phyloP scores from a whole-genome alignment of 2,113 vertebrate genomes.

The Tautogolabrus adspersus region DNA sequence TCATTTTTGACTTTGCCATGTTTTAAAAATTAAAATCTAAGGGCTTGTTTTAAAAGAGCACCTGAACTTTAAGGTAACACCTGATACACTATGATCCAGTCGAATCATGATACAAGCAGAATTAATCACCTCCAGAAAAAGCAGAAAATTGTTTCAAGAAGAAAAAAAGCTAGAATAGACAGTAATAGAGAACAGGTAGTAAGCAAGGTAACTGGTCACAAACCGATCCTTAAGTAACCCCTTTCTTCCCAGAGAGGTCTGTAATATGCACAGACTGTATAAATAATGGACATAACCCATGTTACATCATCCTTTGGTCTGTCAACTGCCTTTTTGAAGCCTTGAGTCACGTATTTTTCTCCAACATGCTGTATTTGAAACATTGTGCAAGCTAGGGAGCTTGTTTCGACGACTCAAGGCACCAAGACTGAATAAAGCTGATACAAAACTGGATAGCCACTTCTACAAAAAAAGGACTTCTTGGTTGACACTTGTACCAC shows the following conservation, averaged over 20 bases:
- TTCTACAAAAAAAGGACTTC: too few relatives aligned
- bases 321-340: background rate
- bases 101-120: too few relatives aligned
- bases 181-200: background rate
- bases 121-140: too few relatives aligned
- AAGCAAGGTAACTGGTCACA: background rate
- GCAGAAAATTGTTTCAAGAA: too few relatives aligned
- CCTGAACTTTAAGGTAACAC: too few relatives aligned
- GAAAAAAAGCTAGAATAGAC: background rate
- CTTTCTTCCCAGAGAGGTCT: background rate
- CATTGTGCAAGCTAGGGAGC: background rate
- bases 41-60: too few relatives aligned
- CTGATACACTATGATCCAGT: too few relatives aligned
- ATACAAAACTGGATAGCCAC: background rate
- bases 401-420: background rate
- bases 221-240: background rate
- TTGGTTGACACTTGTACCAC: too few relatives aligned
- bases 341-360: background rate
- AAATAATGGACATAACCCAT: background rate
- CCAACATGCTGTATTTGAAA: background rate
- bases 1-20: too few relatives aligned
- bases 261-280: background rate
- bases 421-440: background rate
- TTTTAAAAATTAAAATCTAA: too few relatives aligned
- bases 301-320: background rate